Conservation (phyloP, 35 echinoderm and acorn worm species). For the Patiria miniata region DNA sequence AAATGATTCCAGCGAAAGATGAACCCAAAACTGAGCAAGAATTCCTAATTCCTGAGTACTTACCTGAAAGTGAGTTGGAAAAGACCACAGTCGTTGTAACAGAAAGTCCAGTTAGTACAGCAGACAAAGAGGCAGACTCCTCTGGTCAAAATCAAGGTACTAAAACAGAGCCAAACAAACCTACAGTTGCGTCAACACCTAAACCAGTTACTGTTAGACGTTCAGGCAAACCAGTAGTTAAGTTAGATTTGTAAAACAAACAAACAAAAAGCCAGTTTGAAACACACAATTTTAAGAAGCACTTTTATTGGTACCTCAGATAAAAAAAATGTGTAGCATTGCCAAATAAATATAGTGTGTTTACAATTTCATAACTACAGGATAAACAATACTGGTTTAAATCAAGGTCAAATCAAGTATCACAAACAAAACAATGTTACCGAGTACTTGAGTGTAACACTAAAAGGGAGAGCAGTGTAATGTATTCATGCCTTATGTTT, state of each 20-base stretch:
- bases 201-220: not conserved
- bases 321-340: no score
- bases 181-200: not conserved
- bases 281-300: not conserved
- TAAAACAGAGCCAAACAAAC: slow-evolving; percentile 2
- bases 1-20: slow-evolving; percentile 5
- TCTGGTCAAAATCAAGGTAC: not conserved
- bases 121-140: not conserved
- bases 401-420: not conserved
- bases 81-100: slow-evolving; percentile 1
- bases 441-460: no score
- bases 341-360: no score
- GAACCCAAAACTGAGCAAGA: not conserved
- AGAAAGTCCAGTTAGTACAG: not conserved
- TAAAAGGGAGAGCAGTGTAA: no score
- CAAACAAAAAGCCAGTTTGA: slow-evolving; percentile 23
- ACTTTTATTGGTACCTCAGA: no score
- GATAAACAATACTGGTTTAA: no score
- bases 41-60: not conserved
- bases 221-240: not conserved
- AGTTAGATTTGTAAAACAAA: not conserved
- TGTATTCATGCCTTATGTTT: no score
- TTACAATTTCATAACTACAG: no score
- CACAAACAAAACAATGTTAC: not conserved
- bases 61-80: slow-evolving; percentile 10